Evolutionary conservation across 2,888 invertebrate genomes (phyloP).

Genomic region (Abscondita cerata): DNA sequence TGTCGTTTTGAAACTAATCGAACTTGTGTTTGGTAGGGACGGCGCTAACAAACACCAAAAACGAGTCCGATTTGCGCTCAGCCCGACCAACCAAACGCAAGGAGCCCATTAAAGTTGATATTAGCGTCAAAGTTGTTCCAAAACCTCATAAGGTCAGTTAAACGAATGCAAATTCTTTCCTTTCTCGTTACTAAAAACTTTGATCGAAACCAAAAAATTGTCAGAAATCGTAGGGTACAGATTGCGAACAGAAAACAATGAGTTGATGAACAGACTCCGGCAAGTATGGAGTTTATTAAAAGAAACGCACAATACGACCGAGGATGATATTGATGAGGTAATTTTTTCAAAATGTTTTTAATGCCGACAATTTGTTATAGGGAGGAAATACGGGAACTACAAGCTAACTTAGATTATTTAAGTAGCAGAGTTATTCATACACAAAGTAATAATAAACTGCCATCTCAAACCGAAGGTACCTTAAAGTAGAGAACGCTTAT

Average conservation of each 20-base stretch:
- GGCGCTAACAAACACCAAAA: slow-evolving; percentile 55
- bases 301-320: slow-evolving; percentile 53
- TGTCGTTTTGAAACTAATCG: slow-evolving; percentile 22
- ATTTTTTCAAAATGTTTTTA: slow-evolving; percentile 45
- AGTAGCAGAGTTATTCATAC: slow-evolving; percentile 57
- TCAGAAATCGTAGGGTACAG: slow-evolving; percentile 52
- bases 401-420: slow-evolving; percentile 78
- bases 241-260: slow-evolving; percentile 67
- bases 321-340: slow-evolving; percentile 45
- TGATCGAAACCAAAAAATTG: slow-evolving; percentile 49
- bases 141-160: slow-evolving; percentile 63
- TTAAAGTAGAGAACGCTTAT: neutral
- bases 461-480: slow-evolving; percentile 48
- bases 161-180: slow-evolving; percentile 1
- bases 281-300: slow-evolving; percentile 69
- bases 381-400: slow-evolving; percentile 82
- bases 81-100: slow-evolving; percentile 62
- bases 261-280: slow-evolving; percentile 67
- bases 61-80: slow-evolving; percentile 59
- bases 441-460: slow-evolving; percentile 41
- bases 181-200: neutral
- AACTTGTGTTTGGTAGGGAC: slow-evolving; percentile 58
- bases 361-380: slow-evolving; percentile 61
- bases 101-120: slow-evolving; percentile 80
- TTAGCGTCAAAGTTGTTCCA: slow-evolving; percentile 77